Evolutionary conservation across 2,888 invertebrate genomes (phyloP), one percentile per base, ranked within the genome.

Genomic region (Empis stercorea): DNA sequence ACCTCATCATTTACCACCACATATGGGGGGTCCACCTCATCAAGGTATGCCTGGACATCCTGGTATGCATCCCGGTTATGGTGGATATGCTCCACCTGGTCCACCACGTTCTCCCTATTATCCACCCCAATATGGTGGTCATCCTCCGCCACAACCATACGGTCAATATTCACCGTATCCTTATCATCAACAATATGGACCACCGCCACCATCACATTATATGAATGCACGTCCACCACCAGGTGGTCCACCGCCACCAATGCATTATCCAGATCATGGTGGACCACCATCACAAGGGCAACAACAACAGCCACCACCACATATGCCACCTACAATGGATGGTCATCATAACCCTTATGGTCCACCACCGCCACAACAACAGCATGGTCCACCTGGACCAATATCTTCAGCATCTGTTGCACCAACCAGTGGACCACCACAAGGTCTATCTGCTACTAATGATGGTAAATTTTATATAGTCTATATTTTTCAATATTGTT

Each of bases 31-130:
- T 7, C 40, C 56, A 2, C 55, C 61, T 30, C 66, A 65, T 53
- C 65, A 62, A 44, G 43, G 45, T 10, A 65, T 66, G 54, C 61
- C 66, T 2, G 60, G 59, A n/a, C 65, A 66, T 55, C 61, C 62
- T 23, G 62, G 61, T 1, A 54, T 54, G 48, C 51, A 67, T 52
- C 56, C 63, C 30, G 61, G 63, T 5, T 70, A 69, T 54, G 62
- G 61, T 10, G 64, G 62, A 48, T 65, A 67, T 51, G 65, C 66
- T 9, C 61, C 65, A 13, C 54, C 61, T 14, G 63, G 64, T 0
- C 68, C 67, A 9, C 59, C 65, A 1, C 60, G 69, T 5, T 60
- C 68, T 0, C 68, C 68, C 10, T 67, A 67, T 49, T 70, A 69
- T 55, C 65, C 67, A 51, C 65, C 69, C 10, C 71, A 68, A 47